Percentiles rank a stretch among this genome's conserved stretches.
Conservation (phyloP, 2,888 invertebrate species). For the Pseudococcus viburni region DNA sequence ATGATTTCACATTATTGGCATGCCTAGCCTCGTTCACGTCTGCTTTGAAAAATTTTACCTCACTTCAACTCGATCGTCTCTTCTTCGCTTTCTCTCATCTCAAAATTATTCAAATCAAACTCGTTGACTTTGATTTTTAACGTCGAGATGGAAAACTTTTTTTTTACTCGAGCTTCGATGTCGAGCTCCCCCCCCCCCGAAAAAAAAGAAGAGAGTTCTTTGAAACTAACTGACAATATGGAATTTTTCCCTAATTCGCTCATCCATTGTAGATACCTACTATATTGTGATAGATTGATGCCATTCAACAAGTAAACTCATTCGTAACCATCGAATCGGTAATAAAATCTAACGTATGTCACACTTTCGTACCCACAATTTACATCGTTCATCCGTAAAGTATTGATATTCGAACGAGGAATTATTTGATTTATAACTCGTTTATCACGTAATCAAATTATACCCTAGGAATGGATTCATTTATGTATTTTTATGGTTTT, state of each 20-base stretch:
- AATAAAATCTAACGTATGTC: constrained; percentile 40
- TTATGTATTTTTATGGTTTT: not conserved
- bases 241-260: not conserved
- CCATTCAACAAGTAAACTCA: constrained; percentile 21
- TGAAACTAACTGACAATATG: not conserved
- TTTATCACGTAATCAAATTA: constrained; percentile 36
- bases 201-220: not conserved
- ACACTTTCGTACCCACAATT: not conserved
- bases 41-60: not conserved
- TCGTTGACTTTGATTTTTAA: too few species aligned
- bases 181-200: not conserved
- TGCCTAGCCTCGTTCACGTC: not conserved
- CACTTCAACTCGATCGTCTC: too few species aligned
- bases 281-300: constrained; percentile 22
- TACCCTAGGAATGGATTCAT: not conserved
- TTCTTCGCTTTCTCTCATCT: too few species aligned
- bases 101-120: not conserved
- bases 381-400: not conserved
- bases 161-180: too few species aligned
- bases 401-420: constrained; percentile 10
- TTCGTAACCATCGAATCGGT: constrained; percentile 9
- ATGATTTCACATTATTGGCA: constrained; percentile 37
- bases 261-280: not conserved
- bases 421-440: constrained; percentile 6
- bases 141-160: too few species aligned